Evolutionary conservation across 2,113 vertebrate genomes (phyloP).

Genomic region (Emydocephalus ijimae): DNA sequence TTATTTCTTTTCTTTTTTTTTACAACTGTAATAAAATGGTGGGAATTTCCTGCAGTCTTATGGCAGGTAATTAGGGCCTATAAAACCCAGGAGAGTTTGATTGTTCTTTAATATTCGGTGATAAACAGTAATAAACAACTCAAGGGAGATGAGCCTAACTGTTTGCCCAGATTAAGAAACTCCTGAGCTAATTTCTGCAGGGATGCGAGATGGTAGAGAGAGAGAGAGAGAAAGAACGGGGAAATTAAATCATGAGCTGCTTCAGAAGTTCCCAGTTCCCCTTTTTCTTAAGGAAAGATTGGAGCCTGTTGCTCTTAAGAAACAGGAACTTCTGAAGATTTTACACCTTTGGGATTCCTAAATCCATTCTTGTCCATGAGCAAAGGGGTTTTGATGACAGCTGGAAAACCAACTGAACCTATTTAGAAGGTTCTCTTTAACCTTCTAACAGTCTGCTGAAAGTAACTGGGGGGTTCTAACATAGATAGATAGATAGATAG

Average conservation of each 20-base stretch:
- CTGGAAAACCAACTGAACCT: no score
- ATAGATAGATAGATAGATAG: no score
- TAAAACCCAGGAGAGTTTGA: not conserved
- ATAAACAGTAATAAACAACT: conserved; percentile 3
- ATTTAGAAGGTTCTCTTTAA: not conserved
- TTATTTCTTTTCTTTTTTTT: not conserved
- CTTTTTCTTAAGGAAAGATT: not conserved
- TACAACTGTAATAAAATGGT: not conserved
- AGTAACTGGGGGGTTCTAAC: not conserved
- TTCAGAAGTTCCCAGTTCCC: not conserved
- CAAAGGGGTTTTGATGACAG: no score
- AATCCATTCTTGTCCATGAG: no score
- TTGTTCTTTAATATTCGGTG: not conserved
- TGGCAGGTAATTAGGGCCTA: not conserved
- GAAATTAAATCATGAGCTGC: not conserved
- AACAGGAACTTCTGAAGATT: no score
- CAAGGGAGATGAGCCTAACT: not conserved
- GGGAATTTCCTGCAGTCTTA: not conserved
- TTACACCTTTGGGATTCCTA: no score
- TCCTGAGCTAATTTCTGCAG: not conserved
- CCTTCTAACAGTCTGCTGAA: not conserved
- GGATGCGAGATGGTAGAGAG: not conserved
- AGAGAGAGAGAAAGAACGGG: not conserved
- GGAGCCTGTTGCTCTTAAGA: not conserved
- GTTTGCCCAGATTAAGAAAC: not conserved